Base-by-base conservation (phyloP, 2,113 vertebrate genomes). In the Australoheros scitulus region DNA sequence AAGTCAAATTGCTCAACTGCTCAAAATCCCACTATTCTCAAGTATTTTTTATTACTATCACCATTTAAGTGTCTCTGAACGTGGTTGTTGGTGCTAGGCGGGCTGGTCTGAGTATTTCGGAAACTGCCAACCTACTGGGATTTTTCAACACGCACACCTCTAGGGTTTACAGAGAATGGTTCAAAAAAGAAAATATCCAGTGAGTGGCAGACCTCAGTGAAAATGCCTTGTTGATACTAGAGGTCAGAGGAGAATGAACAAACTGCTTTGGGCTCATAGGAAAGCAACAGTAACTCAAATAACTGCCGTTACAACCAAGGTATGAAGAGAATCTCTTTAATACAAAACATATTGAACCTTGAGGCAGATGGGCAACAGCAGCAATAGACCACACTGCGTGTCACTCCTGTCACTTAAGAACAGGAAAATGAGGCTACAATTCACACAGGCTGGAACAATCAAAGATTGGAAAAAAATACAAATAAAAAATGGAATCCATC, bases 401-500 rank as follows among this genome's bases (percentile, higher is more conserved):
- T 11, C 11, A 14, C 41, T 43, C 41, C 11, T 43, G 41, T 43
- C 41, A 5, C 11, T 13, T 43, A 43, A 43, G 41, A 43, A 14
- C 41, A 47, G 43, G 43, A 47, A 68, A 47, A 43, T 26, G 22
- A 68, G 22, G 22, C 38, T 26, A 26, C 22, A 22, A 6, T 43
- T 65, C 38, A 43, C 38, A 65, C 7, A 6, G 63, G 22, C 43
- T 65, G 13, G 9, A 43, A 65, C 4, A 65, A 14, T 3, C 11
- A 11, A 43, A 11, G 13, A 41, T 11, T 41, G 38, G 38, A 34
- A 17, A 65, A 65, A 65, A 11, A 64, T 22, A 22, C 38, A 34
- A 2, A 14, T 1, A 0, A 3, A 64, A 24, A 1, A 4, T 41
- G 11, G 36, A 20, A 41, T 0, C 0, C 61, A 64, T 15, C 2